Conservation (phyloP, 2,888 invertebrate genomes). For the Isoperla grammatica region DNA sequence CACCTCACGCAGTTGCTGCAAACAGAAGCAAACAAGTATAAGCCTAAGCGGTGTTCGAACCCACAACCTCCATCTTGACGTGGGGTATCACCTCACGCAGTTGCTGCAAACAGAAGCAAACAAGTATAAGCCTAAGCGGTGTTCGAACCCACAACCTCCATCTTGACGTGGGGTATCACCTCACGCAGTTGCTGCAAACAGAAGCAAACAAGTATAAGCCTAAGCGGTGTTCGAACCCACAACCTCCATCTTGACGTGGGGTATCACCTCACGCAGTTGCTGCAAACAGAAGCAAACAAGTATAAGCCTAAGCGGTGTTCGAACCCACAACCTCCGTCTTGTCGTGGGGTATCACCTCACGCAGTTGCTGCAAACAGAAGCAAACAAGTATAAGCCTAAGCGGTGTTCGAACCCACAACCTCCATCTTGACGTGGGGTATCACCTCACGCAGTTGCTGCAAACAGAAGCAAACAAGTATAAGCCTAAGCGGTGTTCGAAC, state of each 20-base stretch:
- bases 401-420: too few relatives aligned
- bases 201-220: background rate
- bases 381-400: background rate
- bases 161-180: slow-evolving; percentile 81
- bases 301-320: too few relatives aligned
- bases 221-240: too few relatives aligned
- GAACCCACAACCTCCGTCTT: too few relatives aligned
- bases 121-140: too few relatives aligned
- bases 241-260: slow-evolving; percentile 79
- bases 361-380: slow-evolving; percentile 62
- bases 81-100: slow-evolving; percentile 81
- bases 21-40: background rate
- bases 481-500: too few relatives aligned
- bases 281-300: slow-evolving; percentile 41
- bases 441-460: slow-evolving; percentile 73
- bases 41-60: too few relatives aligned
- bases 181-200: slow-evolving; percentile 72
- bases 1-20: slow-evolving; percentile 71
- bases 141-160: too few relatives aligned
- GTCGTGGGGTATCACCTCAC: slow-evolving; percentile 81
- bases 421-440: slow-evolving; percentile 84
- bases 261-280: slow-evolving; percentile 78
- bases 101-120: slow-evolving; percentile 49
- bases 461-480: background rate
- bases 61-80: slow-evolving; percentile 75